Evolutionary conservation across 2,797 vertebrate genomes (phyloP).

Genomic region (Eospalax fontanierii): DNA sequence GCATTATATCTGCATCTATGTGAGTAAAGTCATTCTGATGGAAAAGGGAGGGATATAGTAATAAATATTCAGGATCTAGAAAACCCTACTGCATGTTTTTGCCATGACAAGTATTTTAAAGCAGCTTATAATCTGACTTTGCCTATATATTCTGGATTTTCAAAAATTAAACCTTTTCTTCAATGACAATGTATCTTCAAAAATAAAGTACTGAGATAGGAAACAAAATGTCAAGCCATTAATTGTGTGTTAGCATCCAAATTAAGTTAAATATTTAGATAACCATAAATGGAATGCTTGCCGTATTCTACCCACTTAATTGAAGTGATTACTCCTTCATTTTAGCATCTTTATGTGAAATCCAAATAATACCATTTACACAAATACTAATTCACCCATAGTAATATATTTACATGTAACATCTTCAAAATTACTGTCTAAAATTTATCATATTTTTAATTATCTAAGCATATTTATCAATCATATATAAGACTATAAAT

Average conservation of each 20-base stretch:
- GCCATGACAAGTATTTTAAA: neutral
- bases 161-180: conserved; percentile 27
- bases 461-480: conserved; percentile 21
- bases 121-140: neutral
- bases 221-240: conserved; percentile 29
- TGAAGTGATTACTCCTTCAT: neutral
- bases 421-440: conserved; percentile 4
- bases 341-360: conserved; percentile 47
- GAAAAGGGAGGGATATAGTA: neutral
- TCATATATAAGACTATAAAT: conserved; percentile 56
- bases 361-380: neutral
- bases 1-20: neutral
- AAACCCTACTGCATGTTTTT: neutral
- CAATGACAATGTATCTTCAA: neutral
- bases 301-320: neutral
- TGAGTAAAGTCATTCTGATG: neutral
- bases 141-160: neutral
- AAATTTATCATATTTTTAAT: conserved; percentile 41
- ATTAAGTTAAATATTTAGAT: conserved; percentile 40
- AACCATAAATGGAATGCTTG: neutral
- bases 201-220: neutral
- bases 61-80: neutral
- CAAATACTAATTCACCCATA: conserved; percentile 17
- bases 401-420: conserved; percentile 42
- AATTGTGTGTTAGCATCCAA: neutral